These are phyloP conservation scores for Lepeophtheirus salmonis DNA, from an alignment of 1,140 invertebrate genomes.

Conservation along the genomic window DNA sequence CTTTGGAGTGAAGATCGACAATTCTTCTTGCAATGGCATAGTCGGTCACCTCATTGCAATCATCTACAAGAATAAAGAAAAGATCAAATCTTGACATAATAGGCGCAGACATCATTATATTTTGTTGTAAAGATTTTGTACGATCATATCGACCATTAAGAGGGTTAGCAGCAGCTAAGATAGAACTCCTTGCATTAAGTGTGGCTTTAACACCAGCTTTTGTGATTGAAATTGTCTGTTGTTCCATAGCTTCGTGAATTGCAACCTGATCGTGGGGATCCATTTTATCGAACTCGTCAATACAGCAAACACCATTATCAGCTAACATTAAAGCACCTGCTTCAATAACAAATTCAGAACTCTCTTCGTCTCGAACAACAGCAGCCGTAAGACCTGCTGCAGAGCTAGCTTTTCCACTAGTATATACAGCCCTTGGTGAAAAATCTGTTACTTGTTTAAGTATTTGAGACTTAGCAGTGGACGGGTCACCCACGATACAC, in stretches of 20 bases:
- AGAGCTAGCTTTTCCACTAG: slow-evolving; percentile 91
- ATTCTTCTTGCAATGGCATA: slow-evolving; percentile 86
- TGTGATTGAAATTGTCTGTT: slow-evolving; percentile 96
- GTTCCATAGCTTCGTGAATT: slow-evolving; percentile 99
- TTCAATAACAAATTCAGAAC: slow-evolving; percentile 96
- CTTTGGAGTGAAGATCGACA: slow-evolving; percentile 75
- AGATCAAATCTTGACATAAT: slow-evolving; percentile 99
- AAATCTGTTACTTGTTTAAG: slow-evolving; percentile 91
- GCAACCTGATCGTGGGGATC: slow-evolving; percentile 91
- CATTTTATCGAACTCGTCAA: slow-evolving; percentile 99
- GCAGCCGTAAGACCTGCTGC: slow-evolving; percentile 96
- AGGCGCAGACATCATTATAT: slow-evolving; percentile 76
- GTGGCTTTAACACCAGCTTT: slow-evolving; percentile 96
- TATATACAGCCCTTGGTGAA: slow-evolving; percentile 86
- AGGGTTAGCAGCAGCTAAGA: slow-evolving; percentile 94
- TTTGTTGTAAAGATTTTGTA: slow-evolving; percentile 82
- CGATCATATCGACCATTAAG: slow-evolving; percentile 86
- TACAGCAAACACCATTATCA: slow-evolving; percentile 97
- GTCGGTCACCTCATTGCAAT: slow-evolving; percentile 78
- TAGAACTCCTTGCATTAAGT: slow-evolving; percentile 90
- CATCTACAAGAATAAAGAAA: slow-evolving; percentile 93
- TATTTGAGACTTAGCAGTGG: slow-evolving; percentile 93
- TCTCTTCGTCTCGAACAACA: slow-evolving; percentile 91
- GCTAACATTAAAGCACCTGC: slow-evolving; percentile 97
- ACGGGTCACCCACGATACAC: slow-evolving; percentile 95